Evolutionary conservation across 1,140 invertebrate genomes (phyloP).

Genomic region (Ganaspis sp.): DNA sequence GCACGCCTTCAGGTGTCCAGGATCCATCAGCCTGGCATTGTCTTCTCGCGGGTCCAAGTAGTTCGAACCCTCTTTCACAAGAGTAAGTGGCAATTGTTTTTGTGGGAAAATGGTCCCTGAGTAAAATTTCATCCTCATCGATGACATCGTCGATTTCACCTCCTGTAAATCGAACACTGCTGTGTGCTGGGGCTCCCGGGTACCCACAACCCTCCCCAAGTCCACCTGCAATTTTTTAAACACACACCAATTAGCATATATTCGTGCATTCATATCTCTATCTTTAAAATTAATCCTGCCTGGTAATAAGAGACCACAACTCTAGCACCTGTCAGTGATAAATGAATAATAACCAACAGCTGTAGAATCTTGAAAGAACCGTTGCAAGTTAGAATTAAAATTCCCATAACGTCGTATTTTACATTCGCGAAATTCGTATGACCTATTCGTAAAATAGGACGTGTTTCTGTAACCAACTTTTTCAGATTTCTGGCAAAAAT

Average conservation of each 20-base stretch:
- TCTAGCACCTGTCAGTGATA: not conserved
- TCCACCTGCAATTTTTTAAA: constrained; percentile 55
- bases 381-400: not conserved
- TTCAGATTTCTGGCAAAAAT: no score
- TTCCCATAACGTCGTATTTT: not conserved
- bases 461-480: no score
- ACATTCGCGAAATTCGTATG: no score
- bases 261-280: not conserved
- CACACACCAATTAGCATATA: constrained; percentile 7
- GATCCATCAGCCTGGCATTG: constrained; percentile 85
- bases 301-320: not conserved
- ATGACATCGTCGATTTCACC: constrained; percentile 65
- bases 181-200: constrained; percentile 95
- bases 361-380: not conserved
- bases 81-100: constrained; percentile 89
- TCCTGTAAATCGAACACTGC: constrained; percentile 84
- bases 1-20: constrained; percentile 94
- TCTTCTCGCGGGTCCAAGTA: constrained; percentile 89
- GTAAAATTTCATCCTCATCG: constrained; percentile 70
- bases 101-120: constrained; percentile 77
- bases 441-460: no score
- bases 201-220: constrained; percentile 82
- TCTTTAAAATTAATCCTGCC: not conserved
- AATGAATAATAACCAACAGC: constrained; percentile 17
- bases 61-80: constrained; percentile 93